Base-by-base conservation (phyloP, 2,113 vertebrate species). In the Arizona elegans region DNA sequence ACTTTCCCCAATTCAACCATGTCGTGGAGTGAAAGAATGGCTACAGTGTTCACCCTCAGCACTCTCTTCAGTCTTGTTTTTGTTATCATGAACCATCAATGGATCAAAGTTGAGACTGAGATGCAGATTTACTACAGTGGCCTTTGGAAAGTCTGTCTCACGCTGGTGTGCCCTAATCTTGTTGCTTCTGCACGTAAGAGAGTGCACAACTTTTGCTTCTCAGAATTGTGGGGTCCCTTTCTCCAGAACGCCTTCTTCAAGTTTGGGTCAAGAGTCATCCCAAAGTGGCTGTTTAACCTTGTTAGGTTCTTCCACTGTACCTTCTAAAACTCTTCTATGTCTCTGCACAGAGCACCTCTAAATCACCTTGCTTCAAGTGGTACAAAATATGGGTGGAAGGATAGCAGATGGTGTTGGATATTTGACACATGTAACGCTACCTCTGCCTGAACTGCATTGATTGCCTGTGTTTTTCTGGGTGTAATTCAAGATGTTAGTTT, bases 71-170 rank as follows among this genome's bases (percentile, higher is more conserved):
- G 29, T 23, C 75, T 93, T 2, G n/a, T 90, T 33, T 13, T 52
- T 1, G 81, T 85, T 1, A 33, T 93, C 50, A 90, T 86, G 50
- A 33, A 86, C 47, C 88, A 93, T n/a, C 23, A 87, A 7, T 93
- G 92, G 92, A 29, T 93, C 50, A 26, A 19, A n/a, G 6, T 93
- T 0, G 55, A 93, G 56, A 3, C 92, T 0, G 3, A n/a, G 3
- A 1, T 0, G 15, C 92, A 93, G 55, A 5, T 0, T 6, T 93
- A 93, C 81, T 87, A 29, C 53, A 93, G 89, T 2, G 92, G 92
- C 33, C 38, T 93, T 56, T 93, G 92, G 92, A 93, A 90, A 90
- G 58, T 90, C 55, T 93, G 92, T 19, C 2, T 86, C 8, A 87
- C 54, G n/a, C 15, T 90, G 56, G 56, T 87, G 89, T 93, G 92